These are phyloP conservation scores for Priocnemis perturbator DNA, from an alignment of 2,888 invertebrate genomes.

Conservation along the genomic window DNA sequence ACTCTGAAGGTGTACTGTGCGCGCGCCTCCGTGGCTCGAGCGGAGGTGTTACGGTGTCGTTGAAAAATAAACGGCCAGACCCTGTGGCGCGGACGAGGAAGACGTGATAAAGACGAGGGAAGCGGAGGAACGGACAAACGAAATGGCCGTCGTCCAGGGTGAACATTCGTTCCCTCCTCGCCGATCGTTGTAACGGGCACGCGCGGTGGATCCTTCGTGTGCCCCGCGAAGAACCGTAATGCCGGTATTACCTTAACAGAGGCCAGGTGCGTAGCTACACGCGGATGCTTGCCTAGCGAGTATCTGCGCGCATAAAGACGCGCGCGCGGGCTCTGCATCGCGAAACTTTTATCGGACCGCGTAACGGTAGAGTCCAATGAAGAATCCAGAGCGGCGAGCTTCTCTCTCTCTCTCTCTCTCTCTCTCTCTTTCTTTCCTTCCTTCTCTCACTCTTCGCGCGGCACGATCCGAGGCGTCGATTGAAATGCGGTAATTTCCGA, in stretches of 20 bases:
- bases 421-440: too few relatives aligned
- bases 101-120: too few relatives aligned
- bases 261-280: constrained; percentile 36
- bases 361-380: constrained; percentile 49
- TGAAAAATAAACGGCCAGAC: too few relatives aligned
- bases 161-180: not conserved
- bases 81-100: too few relatives aligned
- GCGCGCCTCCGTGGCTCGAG: too few relatives aligned
- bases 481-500: too few relatives aligned
- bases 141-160: not conserved
- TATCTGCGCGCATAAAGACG: constrained; percentile 16
- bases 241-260: constrained; percentile 18
- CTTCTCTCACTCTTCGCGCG: too few relatives aligned
- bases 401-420: not conserved
- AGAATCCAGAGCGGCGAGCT: constrained; percentile 24
- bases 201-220: constrained; percentile 32
- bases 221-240: constrained; percentile 47
- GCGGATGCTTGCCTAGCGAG: constrained; percentile 24
- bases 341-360: constrained; percentile 29
- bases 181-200: constrained; percentile 38
- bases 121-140: not conserved
- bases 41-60: too few relatives aligned
- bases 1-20: too few relatives aligned
- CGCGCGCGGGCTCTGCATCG: not conserved
- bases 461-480: too few relatives aligned